Conservation (phyloP, 1,140 invertebrate species). For the Platyura marginata region DNA sequence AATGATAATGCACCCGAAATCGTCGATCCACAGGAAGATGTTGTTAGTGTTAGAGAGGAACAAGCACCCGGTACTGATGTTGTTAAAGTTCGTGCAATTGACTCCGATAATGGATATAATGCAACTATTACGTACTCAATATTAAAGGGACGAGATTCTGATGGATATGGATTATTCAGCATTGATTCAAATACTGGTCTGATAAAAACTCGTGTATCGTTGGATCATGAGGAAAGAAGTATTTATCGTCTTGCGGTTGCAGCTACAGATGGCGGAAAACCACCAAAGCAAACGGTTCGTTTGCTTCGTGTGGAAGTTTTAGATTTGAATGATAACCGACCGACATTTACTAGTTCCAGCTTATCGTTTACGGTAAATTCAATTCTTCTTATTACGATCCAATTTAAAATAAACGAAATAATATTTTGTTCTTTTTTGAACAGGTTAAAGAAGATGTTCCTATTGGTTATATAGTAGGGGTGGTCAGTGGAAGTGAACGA, state of each 20-base stretch:
- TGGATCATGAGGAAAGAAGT: slow-evolving; percentile 80
- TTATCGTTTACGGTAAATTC: slow-evolving; percentile 60
- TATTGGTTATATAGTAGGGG: slow-evolving; percentile 60
- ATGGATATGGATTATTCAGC: slow-evolving; percentile 65
- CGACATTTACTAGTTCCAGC: slow-evolving; percentile 78
- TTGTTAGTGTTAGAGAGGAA: slow-evolving; percentile 73
- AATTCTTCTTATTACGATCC: background rate
- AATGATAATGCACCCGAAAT: slow-evolving; percentile 86
- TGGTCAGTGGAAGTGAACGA: slow-evolving; percentile 52
- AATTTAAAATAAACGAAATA: slow-evolving; percentile 3
- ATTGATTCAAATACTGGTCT: slow-evolving; percentile 73
- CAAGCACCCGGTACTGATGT: slow-evolving; percentile 71
- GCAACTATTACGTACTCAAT: slow-evolving; percentile 75
- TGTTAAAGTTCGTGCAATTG: slow-evolving; percentile 63
- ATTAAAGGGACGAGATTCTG: slow-evolving; percentile 61
- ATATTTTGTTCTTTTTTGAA: slow-evolving; percentile 14
- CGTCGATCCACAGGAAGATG: slow-evolving; percentile 69
- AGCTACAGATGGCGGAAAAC: slow-evolving; percentile 69
- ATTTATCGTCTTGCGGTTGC: slow-evolving; percentile 71
- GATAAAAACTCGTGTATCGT: slow-evolving; percentile 65
- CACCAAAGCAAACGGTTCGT: slow-evolving; percentile 59
- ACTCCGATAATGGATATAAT: slow-evolving; percentile 75
- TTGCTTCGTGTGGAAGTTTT: slow-evolving; percentile 70
- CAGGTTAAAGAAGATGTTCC: slow-evolving; percentile 60
- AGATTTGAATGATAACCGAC: slow-evolving; percentile 79